A percentile compares a stretch with the other conserved stretches of the same genome.
These are phyloP conservation scores for Plemyria rubiginata DNA, from an alignment of 2,888 invertebrate genomes.

Conservation along the genomic window DNA sequence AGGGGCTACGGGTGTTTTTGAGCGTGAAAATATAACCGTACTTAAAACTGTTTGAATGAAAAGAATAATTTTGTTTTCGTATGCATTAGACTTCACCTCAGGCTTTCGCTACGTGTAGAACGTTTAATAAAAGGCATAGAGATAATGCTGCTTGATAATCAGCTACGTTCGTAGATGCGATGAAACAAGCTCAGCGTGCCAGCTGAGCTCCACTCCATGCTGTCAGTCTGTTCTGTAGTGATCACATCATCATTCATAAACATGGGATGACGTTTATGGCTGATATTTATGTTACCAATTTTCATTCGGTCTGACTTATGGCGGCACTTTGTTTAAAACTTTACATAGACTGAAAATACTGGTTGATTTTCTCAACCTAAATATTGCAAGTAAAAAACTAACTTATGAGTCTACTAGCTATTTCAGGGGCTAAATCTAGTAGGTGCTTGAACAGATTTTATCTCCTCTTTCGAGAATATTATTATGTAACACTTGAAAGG, in stretches of 20 bases:
- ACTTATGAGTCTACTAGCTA: not conserved
- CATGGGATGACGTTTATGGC: not conserved
- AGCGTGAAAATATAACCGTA: slow-evolving; percentile 23
- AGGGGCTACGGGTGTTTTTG: slow-evolving; percentile 25
- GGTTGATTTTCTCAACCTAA: not conserved
- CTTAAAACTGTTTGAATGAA: slow-evolving; percentile 24
- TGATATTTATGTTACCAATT: not conserved
- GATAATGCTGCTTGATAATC: no score
- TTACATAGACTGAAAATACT: not conserved
- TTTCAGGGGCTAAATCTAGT: not conserved
- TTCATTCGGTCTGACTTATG: not conserved
- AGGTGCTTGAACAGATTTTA: not conserved
- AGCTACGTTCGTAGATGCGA: not conserved
- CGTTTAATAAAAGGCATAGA: no score
- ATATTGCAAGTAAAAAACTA: not conserved
- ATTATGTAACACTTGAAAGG: slow-evolving; percentile 4
- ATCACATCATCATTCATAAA: not conserved
- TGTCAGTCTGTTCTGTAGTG: no score
- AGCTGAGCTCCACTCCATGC: not conserved
- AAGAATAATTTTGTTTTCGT: slow-evolving; percentile 22
- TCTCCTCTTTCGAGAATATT: not conserved
- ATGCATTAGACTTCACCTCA: slow-evolving; percentile 5
- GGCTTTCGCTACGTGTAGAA: no score
- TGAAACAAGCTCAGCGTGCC: not conserved
- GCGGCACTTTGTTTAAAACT: not conserved